Evolutionary conservation across 2,797 vertebrate genomes (phyloP).

Genomic region (Notoglanidium macrostoma): DNA sequence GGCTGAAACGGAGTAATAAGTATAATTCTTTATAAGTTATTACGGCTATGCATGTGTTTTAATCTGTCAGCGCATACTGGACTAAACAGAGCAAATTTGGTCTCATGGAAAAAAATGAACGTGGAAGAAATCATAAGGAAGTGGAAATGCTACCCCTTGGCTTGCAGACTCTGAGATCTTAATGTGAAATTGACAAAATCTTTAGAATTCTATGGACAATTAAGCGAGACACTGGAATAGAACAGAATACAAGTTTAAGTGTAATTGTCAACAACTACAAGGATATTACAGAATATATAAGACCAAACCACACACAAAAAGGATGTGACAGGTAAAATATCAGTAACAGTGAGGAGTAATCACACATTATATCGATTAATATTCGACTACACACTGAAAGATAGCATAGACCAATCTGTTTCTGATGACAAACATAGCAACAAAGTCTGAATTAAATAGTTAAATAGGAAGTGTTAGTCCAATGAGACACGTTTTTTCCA

Average conservation of each 20-base stretch:
- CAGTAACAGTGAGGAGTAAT: constrained; percentile 11
- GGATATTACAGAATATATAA: constrained; percentile 16
- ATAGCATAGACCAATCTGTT: not conserved
- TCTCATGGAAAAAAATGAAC: not conserved
- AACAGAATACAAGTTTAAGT: constrained; percentile 19
- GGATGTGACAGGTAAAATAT: not conserved
- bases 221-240: not conserved
- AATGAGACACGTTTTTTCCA: not conserved
- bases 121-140: not conserved
- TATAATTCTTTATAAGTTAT: not conserved
- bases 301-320: constrained; percentile 16
- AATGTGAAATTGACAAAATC: not conserved
- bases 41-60: not conserved
- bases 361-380: not conserved
- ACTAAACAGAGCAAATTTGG: not conserved
- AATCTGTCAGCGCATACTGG: not conserved
- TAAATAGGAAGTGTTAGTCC: not conserved
- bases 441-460: constrained; percentile 5
- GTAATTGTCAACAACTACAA: not conserved
- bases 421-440: not conserved
- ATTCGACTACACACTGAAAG: not conserved
- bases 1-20: not conserved
- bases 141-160: not conserved
- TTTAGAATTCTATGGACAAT: not conserved
- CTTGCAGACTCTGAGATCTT: not conserved